Evolutionary conservation across 2,888 invertebrate species (phyloP), one percentile per base, ranked within the genome.

Genomic region (Vesta saturnalis): DNA sequence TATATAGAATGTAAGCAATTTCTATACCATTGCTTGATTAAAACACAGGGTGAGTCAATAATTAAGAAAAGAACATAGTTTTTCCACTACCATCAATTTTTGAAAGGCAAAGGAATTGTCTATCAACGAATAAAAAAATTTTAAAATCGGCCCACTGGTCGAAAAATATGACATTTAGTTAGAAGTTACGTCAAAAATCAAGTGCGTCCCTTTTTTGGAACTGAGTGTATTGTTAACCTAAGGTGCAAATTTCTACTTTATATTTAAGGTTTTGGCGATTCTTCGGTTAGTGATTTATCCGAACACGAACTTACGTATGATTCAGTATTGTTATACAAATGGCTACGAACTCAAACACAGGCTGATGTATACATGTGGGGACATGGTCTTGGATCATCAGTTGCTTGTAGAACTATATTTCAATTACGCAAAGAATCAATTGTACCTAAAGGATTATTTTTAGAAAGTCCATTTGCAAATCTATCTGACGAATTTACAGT

Each of bases 251-350:
- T n/a, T n/a, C n/a, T n/a, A n/a, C n/a, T n/a, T n/a, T n/a, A n/a
- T n/a, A n/a, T n/a, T 30, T 49, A 12, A 83, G 83, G 78, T 67
- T 83, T 81, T 73, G 83, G 77, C 12, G 83, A 83, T 72, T 83
- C 83, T 1, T 74, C 79, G 0, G 65, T 72, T 55, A 80, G 77
- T 5, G 47, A 64, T 4, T 65, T 82, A 19, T 77, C 79, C 1
- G 82, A 83, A 76, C 69, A 74, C 61, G 77, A 74, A 47, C 78
- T 83, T 0, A 78, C 81, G 12, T 74, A 76, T 66, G 83, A 83
- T 70, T 79, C 80, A 39, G 59, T 79, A n/a, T 78, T 81, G 70
- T 60, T 83, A n/a, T 83, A 80, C 68, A 70, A 77, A 55, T 80
- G 81, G 81, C 69, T 83, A 3, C 21, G 59, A 43, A 75, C 71